These are phyloP conservation scores for Miichthys miiuy DNA, from an alignment of 2,797 vertebrate genomes.

Conservation along the genomic window DNA sequence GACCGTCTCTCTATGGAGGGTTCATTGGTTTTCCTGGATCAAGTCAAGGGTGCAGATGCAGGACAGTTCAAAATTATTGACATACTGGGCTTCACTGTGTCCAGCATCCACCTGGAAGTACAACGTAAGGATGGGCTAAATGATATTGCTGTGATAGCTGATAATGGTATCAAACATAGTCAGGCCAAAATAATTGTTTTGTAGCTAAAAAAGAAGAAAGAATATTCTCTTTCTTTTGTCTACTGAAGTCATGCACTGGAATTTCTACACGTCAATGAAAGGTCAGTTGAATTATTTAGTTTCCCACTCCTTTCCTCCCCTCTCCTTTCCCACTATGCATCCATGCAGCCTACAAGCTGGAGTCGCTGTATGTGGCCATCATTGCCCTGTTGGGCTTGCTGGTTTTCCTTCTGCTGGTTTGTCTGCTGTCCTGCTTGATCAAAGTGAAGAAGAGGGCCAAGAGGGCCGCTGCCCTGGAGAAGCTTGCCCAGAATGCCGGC, in stretches of 20 bases:
- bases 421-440: conserved; percentile 86
- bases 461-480: conserved; percentile 82
- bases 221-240: conserved; percentile 26
- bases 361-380: conserved; percentile 83
- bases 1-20: conserved; percentile 80
- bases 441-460: conserved; percentile 86
- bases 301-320: conserved; percentile 37
- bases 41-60: conserved; percentile 73
- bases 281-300: conserved; percentile 54
- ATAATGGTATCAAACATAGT: not conserved
- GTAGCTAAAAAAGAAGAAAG: not conserved
- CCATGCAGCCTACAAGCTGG: conserved; percentile 80
- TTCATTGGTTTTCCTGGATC: conserved; percentile 74
- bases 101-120: conserved; percentile 74
- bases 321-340: conserved; percentile 23
- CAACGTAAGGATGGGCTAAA: conserved; percentile 71
- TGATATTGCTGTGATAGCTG: not conserved
- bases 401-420: conserved; percentile 85
- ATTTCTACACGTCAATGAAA: conserved; percentile 44
- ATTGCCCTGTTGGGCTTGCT: conserved; percentile 84
- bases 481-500: conserved; percentile 83
- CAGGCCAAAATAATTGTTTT: not conserved
- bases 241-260: conserved; percentile 28
- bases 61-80: conserved; percentile 82
- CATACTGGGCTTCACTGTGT: conserved; percentile 74